A percentile compares a stretch with the other conserved stretches of the same genome.
Evolutionary conservation across 2,888 invertebrate species (phyloP).

Genomic region (Caenorhabditis japonica): DNA sequence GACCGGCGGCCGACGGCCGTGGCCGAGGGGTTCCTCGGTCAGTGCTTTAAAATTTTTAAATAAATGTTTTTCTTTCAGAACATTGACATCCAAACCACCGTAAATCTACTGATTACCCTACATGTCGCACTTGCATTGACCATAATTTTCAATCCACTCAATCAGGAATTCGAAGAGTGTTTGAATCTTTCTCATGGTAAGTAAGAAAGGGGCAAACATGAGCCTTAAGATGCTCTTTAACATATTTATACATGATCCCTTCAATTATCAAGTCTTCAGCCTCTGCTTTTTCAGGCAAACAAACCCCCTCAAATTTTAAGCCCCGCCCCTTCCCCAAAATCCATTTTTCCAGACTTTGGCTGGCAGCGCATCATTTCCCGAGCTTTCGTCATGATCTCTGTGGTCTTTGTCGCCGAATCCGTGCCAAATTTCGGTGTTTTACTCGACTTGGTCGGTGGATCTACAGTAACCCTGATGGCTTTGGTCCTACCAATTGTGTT

Average conservation of each 20-base stretch:
- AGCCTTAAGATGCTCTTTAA: too few relatives aligned
- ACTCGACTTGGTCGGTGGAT: conserved; percentile 69
- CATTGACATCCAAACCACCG: conserved; percentile 63
- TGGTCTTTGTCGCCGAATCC: conserved; percentile 70
- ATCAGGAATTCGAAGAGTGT: conserved; percentile 71
- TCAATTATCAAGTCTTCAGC: too few relatives aligned
- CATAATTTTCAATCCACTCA: conserved; percentile 72
- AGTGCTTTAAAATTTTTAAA: not conserved
- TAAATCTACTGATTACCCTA: conserved; percentile 70
- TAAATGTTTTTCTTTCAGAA: conserved; percentile 43
- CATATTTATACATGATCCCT: too few relatives aligned
- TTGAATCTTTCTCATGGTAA: conserved; percentile 67
- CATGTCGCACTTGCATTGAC: conserved; percentile 71
- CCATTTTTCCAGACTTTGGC: conserved; percentile 49
- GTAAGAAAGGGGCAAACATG: not conserved
- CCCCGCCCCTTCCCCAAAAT: not conserved
- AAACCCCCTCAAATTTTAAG: too few relatives aligned
- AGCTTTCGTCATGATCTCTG: conserved; percentile 67
- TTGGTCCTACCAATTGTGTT: conserved; percentile 71
- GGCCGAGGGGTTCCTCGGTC: too few relatives aligned
- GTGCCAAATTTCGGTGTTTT: conserved; percentile 73
- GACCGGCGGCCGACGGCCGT: too few relatives aligned
- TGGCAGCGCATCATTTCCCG: conserved; percentile 64
- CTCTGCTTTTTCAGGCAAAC: too few relatives aligned
- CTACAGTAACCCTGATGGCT: conserved; percentile 74